Evolutionary conservation across 1,140 invertebrate genomes (phyloP).

Genomic region (Drosophila novamexicana): DNA sequence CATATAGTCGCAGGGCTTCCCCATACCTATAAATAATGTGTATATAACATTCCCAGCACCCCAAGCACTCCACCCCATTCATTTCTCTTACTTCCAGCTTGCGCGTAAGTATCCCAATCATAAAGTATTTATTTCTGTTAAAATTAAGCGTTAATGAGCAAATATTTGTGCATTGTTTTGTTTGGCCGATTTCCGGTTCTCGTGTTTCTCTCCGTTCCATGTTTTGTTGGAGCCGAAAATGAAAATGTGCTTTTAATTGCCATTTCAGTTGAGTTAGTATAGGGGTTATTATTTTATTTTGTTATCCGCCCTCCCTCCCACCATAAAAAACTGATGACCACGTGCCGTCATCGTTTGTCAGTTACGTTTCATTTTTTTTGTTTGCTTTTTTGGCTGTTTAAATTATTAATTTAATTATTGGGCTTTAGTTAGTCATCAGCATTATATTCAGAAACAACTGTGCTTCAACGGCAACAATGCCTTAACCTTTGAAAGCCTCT

Average conservation of each 20-base stretch:
- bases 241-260: slow-evolving; percentile 73
- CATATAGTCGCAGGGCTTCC: background rate
- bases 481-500: background rate
- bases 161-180: slow-evolving; percentile 75
- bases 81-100: slow-evolving; percentile 52
- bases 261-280: slow-evolving; percentile 12
- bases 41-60: background rate
- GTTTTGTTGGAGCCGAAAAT: slow-evolving; percentile 18
- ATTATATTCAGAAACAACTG: background rate
- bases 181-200: slow-evolving; percentile 21
- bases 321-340: slow-evolving; percentile 2
- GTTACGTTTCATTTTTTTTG: slow-evolving; percentile 1
- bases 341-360: slow-evolving; percentile 21
- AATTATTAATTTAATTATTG: slow-evolving; percentile 28
- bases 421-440: background rate
- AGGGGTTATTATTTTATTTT: slow-evolving; percentile 10
- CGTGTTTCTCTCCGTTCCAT: slow-evolving; percentile 10
- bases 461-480: background rate
- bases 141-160: slow-evolving; percentile 69
- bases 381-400: slow-evolving; percentile 1
- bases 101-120: slow-evolving; percentile 58
- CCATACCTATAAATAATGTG: background rate
- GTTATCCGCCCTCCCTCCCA: background rate
- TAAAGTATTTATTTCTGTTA: slow-evolving; percentile 31
- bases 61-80: background rate